phyloP scores from a whole-genome alignment of 2,113 vertebrate species.

The Piliocolobus tephrosceles region DNA sequence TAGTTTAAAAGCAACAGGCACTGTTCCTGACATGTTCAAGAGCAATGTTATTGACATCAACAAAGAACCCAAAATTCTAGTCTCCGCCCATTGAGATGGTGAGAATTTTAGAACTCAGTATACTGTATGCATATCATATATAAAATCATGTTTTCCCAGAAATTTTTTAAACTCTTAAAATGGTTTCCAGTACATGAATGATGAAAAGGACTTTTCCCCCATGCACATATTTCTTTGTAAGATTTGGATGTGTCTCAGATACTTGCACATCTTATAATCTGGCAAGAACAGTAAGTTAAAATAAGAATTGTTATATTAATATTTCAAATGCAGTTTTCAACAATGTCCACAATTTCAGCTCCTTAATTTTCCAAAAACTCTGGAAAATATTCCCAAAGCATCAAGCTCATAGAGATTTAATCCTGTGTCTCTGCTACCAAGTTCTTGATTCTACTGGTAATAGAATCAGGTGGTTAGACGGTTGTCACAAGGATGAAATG shows the following conservation, averaged over 20 bases:
- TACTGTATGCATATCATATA: neutral
- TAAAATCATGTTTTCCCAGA: neutral
- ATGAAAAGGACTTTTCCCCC: neutral
- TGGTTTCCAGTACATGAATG: neutral
- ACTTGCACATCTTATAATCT: neutral
- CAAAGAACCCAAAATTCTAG: neutral
- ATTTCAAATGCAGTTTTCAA: neutral
- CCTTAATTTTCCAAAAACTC: slow-evolving; percentile 4
- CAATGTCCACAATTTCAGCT: neutral
- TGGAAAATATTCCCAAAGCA: neutral
- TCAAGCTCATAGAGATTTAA: neutral
- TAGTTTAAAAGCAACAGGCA: neutral
- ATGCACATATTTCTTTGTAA: neutral
- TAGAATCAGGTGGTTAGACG: neutral
- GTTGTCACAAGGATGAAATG: neutral
- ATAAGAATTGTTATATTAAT: neutral
- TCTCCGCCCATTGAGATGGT: neutral
- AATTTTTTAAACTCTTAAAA: neutral
- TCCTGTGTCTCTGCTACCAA: neutral
- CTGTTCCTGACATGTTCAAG: neutral
- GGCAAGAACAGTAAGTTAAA: neutral
- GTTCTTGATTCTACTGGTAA: neutral
- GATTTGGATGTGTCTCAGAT: neutral
- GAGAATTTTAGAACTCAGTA: neutral
- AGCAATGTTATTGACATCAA: neutral